Evolutionary conservation across 2,888 invertebrate genomes (phyloP), one percentile per base, ranked within the genome.

Genomic region (Hypsopygia costalis): DNA sequence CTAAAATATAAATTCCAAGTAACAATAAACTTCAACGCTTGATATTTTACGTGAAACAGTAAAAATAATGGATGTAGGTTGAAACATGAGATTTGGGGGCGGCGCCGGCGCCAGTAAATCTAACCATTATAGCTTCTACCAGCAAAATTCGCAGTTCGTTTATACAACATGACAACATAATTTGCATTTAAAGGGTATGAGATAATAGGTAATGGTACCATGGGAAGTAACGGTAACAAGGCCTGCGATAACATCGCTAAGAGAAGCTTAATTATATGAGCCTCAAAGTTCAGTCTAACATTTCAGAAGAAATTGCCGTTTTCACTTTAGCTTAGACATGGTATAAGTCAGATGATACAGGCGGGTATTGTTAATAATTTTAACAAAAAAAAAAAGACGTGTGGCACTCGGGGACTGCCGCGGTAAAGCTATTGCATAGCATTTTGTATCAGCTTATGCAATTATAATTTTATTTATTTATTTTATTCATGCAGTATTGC

Each of bases 111-210:
- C 29, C 29, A 6, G 10, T 29, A 29, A 29, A 29, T 29, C 11
- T n/a, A 29, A 5, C 29, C 9, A 29, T 29, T 29, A 29, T 1
- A 11, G 29, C 29, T 5, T 5, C 9, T 29, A 10, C 10, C 9
- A 29, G 29, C 29, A 29, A 29, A 29, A 29, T 29, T 29, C 11
- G 9, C 29, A n/a, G 29, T 29, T 29, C 16, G 16, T 11, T 35
- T 16, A 12, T 35, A 28, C 27, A 35, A 35, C 28, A 16, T 28
- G 35, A 35, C 35, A 16, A 12, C 35, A 16, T 28, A 35, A 35
- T 35, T 35, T 35, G 35, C 35, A 35, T 35, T 35, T 35, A 35
- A 35, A 61, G 62, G 62, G 48, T 58, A 63, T 61, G 66, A 28
- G 35, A 28, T 28, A 28, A 35, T 16, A 25, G 11, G 52, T 51